phyloP scores from a whole-genome alignment of 1,140 invertebrate species.

The Mizuhopecten yessoensis region DNA sequence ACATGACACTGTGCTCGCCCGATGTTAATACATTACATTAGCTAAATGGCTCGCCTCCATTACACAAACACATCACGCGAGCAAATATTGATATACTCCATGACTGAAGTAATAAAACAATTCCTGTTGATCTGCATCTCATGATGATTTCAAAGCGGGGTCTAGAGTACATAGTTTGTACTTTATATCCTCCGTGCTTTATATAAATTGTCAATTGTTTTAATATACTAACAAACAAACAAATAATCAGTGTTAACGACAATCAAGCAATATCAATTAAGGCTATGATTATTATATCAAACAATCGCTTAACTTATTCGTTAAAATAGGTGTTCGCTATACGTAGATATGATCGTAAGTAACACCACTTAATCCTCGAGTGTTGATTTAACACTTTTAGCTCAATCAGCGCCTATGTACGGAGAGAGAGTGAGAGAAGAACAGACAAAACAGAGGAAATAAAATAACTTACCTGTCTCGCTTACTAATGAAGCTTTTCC shows the following conservation, averaged over 20 bases:
- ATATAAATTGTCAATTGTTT: too few species aligned
- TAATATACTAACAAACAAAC: not conserved
- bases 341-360: too few species aligned
- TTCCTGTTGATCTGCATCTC: not conserved
- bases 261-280: not conserved
- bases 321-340: too few species aligned
- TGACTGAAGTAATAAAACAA: not conserved
- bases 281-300: not conserved
- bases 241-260: not conserved
- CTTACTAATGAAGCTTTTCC: not conserved
- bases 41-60: not conserved
- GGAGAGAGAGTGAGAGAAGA: too few species aligned
- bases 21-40: not conserved
- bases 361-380: too few species aligned
- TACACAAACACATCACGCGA: not conserved
- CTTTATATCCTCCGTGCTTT: too few species aligned
- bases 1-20: not conserved
- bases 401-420: too few species aligned
- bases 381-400: too few species aligned
- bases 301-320: too few species aligned
- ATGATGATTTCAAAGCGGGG: not conserved
- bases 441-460: not conserved
- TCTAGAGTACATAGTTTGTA: too few species aligned
- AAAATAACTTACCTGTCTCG: not conserved
- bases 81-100: not conserved